Percentiles rank a stretch among this genome's conserved stretches.
Evolutionary conservation across 2,113 vertebrate species (phyloP).

Genomic region (Oncorhynchus gorbuscha): DNA sequence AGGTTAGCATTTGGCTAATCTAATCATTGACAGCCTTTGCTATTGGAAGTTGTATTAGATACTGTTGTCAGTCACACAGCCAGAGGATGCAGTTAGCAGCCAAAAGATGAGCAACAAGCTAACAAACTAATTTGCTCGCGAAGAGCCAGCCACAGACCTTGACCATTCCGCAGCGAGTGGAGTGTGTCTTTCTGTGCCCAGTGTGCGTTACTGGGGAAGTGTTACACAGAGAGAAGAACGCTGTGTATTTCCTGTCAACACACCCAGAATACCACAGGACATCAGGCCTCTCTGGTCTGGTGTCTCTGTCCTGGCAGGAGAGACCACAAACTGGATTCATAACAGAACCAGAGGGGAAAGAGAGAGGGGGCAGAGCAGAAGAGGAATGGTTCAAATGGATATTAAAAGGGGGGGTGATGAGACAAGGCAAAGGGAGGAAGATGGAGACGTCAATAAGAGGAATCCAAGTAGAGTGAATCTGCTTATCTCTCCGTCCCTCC

Average conservation of each 20-base stretch:
- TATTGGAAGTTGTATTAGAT: no score
- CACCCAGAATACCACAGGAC: slow-evolving; percentile 36
- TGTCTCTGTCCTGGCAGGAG: slow-evolving; percentile 34
- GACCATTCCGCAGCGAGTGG: no score
- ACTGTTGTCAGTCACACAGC: no score
- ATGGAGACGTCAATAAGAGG: no score
- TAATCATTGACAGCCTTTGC: no score
- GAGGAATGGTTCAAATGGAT: neutral
- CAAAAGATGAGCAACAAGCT: neutral
- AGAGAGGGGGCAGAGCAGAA: neutral
- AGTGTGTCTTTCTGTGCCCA: no score
- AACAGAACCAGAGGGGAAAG: slow-evolving; percentile 22
- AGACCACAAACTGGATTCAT: slow-evolving; percentile 42
- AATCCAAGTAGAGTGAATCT: no score
- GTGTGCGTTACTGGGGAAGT: no score
- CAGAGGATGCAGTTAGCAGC: neutral
- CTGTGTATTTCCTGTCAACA: slow-evolving; percentile 53
- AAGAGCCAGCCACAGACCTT: no score
- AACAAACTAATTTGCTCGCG: neutral
- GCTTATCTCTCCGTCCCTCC: slow-evolving; percentile 2
- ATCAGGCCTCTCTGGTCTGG: slow-evolving; percentile 50
- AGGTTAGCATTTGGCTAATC: no score
- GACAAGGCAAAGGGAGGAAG: no score
- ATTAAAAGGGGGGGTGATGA: no score
- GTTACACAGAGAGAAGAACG: slow-evolving; percentile 29